Conservation (phyloP, 2,888 invertebrate species). For the Gari tellinella region DNA sequence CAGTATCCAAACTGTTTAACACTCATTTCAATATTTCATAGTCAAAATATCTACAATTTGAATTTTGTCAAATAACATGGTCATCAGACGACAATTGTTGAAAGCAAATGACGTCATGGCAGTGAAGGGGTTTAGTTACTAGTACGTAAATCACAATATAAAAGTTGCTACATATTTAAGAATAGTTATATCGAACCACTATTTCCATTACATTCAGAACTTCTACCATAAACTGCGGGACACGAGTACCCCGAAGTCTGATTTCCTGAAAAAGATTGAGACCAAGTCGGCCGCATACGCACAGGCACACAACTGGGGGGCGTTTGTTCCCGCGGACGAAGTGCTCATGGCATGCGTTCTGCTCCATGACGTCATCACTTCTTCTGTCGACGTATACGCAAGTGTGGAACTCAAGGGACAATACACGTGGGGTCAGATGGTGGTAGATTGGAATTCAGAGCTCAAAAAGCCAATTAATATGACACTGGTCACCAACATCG, state of each 20-base stretch:
- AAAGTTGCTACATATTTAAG: too few relatives aligned
- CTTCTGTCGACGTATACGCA: slow-evolving; percentile 55
- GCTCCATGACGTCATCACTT: slow-evolving; percentile 43
- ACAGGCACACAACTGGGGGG: slow-evolving; percentile 23
- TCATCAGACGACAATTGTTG: too few relatives aligned
- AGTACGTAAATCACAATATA: too few relatives aligned
- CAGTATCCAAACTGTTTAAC: too few relatives aligned
- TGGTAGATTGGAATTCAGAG: slow-evolving; percentile 57
- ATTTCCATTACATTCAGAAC: slow-evolving; percentile 1
- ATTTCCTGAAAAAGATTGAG: slow-evolving; percentile 57
- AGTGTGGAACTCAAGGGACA: slow-evolving; percentile 65
- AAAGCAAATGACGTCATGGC: too few relatives aligned
- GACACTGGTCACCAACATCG: slow-evolving; percentile 56
- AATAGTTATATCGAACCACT: too few relatives aligned
- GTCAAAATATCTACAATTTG: too few relatives aligned
- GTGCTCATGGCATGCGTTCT: slow-evolving; percentile 50
- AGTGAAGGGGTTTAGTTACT: too few relatives aligned
- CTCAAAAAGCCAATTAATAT: slow-evolving; percentile 52
- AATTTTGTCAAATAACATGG: too few relatives aligned
- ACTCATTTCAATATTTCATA: too few relatives aligned
- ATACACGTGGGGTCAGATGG: slow-evolving; percentile 64
- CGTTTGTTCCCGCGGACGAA: slow-evolving; percentile 59
- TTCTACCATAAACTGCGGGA: slow-evolving; percentile 23
- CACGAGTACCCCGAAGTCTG: slow-evolving; percentile 20
- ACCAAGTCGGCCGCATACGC: slow-evolving; percentile 32